Conservation (phyloP, 2,888 invertebrate species). For the Heliothis peltigera region DNA sequence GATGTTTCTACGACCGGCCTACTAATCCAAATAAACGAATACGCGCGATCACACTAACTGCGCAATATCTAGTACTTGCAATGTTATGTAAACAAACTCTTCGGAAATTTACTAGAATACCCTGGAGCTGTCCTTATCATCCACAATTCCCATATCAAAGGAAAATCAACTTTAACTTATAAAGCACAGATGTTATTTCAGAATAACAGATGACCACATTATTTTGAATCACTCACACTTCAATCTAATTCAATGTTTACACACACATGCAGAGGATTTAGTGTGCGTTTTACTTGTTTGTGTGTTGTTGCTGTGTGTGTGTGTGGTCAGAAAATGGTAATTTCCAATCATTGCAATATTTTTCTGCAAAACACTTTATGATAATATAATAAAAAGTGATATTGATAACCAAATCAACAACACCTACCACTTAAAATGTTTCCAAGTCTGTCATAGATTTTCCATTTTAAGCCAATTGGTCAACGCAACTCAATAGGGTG, state of each 20-base stretch:
- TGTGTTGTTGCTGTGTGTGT: constrained; percentile 17
- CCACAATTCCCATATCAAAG: neutral
- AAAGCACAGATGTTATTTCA: constrained; percentile 4
- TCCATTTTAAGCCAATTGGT: no score
- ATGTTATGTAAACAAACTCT: constrained; percentile 61
- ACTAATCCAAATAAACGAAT: constrained; percentile 91
- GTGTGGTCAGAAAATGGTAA: constrained; percentile 12
- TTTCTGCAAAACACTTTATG: neutral
- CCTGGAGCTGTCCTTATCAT: constrained; percentile 52
- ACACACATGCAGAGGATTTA: constrained; percentile 23
- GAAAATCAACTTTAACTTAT: constrained; percentile 19
- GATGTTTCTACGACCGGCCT: constrained; percentile 92
- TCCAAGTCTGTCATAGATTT: no score
- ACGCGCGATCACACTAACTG: constrained; percentile 50
- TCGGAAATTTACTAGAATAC: constrained; percentile 67
- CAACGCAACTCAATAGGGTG: no score
- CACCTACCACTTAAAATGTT: no score
- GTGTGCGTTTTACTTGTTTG: constrained; percentile 3
- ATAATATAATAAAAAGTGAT: neutral
- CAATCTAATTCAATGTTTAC: constrained; percentile 39
- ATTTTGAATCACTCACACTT: constrained; percentile 44
- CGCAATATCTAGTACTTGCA: constrained; percentile 59
- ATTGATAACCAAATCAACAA: neutral
- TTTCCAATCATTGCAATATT: constrained; percentile 2
- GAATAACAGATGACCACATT: constrained; percentile 20